phyloP scores from a whole-genome alignment of 2,113 vertebrate species.

The Calidris pygmaea region DNA sequence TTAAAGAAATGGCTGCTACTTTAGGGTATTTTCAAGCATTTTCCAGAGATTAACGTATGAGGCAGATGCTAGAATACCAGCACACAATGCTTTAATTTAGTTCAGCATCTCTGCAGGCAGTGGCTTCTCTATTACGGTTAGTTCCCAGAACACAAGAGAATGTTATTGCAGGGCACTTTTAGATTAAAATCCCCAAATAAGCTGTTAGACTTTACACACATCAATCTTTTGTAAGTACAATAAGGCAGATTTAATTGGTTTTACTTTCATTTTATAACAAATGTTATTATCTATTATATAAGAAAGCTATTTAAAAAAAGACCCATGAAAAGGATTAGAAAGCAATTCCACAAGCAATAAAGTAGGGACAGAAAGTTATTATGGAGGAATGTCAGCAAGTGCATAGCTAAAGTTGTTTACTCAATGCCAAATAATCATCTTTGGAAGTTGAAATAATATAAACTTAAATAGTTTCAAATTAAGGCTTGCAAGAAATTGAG shows the following conservation, averaged over 20 bases:
- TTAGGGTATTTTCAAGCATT: conserved; percentile 49
- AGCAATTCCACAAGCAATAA: conserved; percentile 6
- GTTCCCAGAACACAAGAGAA: conserved; percentile 34
- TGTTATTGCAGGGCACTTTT: conserved; percentile 31
- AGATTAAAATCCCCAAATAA: conserved; percentile 57
- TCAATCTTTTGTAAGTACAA: conserved; percentile 47
- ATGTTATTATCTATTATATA: conserved; percentile 32
- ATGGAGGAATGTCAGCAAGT: conserved; percentile 1
- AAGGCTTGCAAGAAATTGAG: not conserved
- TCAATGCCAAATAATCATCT: not conserved
- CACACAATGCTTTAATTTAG: conserved; percentile 59
- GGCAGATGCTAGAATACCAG: conserved; percentile 43
- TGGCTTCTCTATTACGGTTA: conserved; percentile 32
- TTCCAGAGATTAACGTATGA: conserved; percentile 35
- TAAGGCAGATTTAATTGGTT: conserved; percentile 46
- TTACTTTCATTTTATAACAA: conserved; percentile 50
- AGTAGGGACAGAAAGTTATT: not conserved
- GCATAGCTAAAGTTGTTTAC: conserved; percentile 11
- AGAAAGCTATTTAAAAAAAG: conserved; percentile 1
- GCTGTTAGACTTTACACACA: conserved; percentile 44
- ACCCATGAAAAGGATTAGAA: conserved; percentile 20
- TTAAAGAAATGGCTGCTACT: conserved; percentile 55
- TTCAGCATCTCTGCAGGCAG: conserved; percentile 63
- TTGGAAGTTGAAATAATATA: conserved; percentile 19
- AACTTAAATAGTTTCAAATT: conserved; percentile 21